Evolutionary conservation across 1,140 invertebrate genomes (phyloP), one percentile per base, ranked within the genome.

Genomic region (Ooceraea biroi): DNA sequence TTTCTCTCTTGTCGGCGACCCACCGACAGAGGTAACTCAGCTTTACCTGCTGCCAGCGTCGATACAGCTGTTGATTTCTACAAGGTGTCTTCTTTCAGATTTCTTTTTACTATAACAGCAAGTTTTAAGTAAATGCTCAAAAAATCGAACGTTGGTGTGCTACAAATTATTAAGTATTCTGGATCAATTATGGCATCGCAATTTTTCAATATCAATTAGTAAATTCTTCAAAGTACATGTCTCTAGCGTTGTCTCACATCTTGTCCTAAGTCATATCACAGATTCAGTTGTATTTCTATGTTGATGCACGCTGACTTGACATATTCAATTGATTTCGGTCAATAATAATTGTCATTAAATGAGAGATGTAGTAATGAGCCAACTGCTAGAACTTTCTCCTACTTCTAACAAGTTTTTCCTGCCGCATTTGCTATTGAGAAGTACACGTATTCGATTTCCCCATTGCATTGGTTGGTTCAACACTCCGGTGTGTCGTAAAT

Each of bases 61-160:
- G 83, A 83, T 89, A 82, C 88, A 85, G 87, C 76, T 87, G 87
- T 77, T 87, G 86, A 83, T 88, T 82, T 88, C 65, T 88, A 85
- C 83, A 85, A 85, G 83, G 63, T 85, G 87, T 88, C 50, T 44
- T 41, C 57, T 50, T 27, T 14, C 5, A 3, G 12, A 14, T 72
- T 19, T 57, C 30, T 50, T 41, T 66, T 44, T 25, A 17, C 3
- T 73, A 46, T 66, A 22, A 17, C 25, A 1, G 7, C 17, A 25
- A 46, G 2, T 36, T 36, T 36, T 36, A 7, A 36, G 36, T 36
- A 36, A 36, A 36, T 7, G 36, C 7, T 7, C 7, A 7, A 36
- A 7, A 2, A 7, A 36, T 36, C 36, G 7, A 36, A 36, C 36
- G 36, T 36, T 7, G 36, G 7, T 7, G 36, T 36, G 36, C n/a